Evolutionary conservation across 2,797 vertebrate genomes (phyloP).

Genomic region (Ctenosaura bakeri): DNA sequence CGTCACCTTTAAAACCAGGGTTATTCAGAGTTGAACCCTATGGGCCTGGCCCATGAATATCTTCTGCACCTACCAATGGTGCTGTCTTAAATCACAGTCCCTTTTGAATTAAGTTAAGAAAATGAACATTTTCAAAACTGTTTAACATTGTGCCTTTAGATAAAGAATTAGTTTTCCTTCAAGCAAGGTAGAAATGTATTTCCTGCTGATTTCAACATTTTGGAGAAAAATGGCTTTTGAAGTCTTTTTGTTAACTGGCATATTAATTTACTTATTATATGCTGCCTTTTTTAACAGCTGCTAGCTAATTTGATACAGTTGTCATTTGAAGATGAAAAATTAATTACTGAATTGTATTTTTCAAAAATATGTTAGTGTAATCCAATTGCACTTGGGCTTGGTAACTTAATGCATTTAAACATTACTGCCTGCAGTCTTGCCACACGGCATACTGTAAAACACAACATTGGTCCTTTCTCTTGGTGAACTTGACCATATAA

Average conservation of each 20-base stretch:
- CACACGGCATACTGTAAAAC: background rate
- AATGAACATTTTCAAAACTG: background rate
- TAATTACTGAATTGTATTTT: background rate
- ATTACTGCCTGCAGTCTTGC: background rate
- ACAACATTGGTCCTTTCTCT: background rate
- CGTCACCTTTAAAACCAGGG: background rate
- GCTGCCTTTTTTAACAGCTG: background rate
- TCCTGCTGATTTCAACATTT: background rate
- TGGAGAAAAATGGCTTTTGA: conserved; percentile 1
- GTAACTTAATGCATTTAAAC: background rate
- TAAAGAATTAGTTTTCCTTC: conserved; percentile 25
- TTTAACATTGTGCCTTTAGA: background rate
- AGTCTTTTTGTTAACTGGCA: background rate
- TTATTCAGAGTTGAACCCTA: too few relatives aligned
- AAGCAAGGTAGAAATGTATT: conserved; percentile 21
- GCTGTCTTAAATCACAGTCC: background rate
- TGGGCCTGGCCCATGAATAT: background rate
- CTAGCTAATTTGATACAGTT: background rate
- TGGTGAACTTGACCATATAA: background rate
- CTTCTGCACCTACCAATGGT: background rate
- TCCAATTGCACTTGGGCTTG: background rate
- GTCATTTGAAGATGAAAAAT: conserved; percentile 23
- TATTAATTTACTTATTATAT: conserved; percentile 1
- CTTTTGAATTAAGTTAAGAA: background rate
- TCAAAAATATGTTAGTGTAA: background rate